Conservation (phyloP, 2,797 vertebrate species). For the Gymnoscopelus braueri region DNA sequence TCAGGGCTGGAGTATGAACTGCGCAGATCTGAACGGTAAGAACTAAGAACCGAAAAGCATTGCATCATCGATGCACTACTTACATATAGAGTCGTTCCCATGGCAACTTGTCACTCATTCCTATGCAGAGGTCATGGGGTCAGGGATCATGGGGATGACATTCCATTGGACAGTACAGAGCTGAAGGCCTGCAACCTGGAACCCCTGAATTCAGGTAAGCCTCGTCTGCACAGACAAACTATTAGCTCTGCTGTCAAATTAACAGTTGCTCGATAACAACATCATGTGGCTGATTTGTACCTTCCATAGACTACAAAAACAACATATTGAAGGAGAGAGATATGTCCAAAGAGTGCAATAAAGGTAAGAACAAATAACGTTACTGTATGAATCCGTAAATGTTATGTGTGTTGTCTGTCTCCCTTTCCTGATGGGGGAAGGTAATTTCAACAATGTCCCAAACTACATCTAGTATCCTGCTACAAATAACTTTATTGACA, state of each 20-base stretch:
- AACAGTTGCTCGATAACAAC: slow-evolving; percentile 3
- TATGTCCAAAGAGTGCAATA: slow-evolving; percentile 89
- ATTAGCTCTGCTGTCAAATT: not conserved
- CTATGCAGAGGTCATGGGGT: slow-evolving; percentile 79
- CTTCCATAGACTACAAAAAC: slow-evolving; percentile 92
- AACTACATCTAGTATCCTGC: no score
- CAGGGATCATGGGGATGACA: slow-evolving; percentile 69
- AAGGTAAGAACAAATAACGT: slow-evolving; percentile 78
- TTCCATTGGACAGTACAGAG: slow-evolving; percentile 83
- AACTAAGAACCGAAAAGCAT: slow-evolving; percentile 5
- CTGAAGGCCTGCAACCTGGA: slow-evolving; percentile 82
- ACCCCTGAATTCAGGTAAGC: slow-evolving; percentile 87
- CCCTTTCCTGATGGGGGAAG: no score
- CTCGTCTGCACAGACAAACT: not conserved
- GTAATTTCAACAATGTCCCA: no score
- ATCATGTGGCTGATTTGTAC: slow-evolving; percentile 1
- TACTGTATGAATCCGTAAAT: not conserved
- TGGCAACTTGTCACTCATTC: not conserved
- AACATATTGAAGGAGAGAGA: slow-evolving; percentile 94
- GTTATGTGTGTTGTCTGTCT: no score
- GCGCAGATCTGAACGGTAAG: slow-evolving; percentile 83
- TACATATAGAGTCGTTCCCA: not conserved
- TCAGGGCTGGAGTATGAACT: slow-evolving; percentile 84
- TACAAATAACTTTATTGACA: no score
- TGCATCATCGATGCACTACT: not conserved